phyloP scores from a whole-genome alignment of 2,888 invertebrate species.

The Eilema caniola region DNA sequence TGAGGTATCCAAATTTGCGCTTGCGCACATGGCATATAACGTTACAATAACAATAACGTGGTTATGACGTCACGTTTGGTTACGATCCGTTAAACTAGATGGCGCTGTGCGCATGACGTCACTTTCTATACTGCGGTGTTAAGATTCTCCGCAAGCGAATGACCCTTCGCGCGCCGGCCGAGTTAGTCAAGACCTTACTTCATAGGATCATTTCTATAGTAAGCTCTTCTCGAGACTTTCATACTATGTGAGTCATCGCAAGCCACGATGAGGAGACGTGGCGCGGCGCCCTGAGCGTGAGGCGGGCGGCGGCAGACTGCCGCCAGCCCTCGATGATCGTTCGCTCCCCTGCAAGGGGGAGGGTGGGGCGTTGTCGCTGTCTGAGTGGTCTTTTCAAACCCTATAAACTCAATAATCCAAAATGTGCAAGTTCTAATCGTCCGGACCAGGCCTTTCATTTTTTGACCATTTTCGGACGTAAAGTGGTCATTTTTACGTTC shows the following conservation, averaged over 20 bases:
- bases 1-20: no score
- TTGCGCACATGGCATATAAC: not conserved
- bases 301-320: slow-evolving; percentile 44
- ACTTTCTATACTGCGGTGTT: slow-evolving; percentile 27
- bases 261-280: slow-evolving; percentile 60
- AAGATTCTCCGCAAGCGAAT: slow-evolving; percentile 23
- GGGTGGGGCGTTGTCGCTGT: slow-evolving; percentile 40
- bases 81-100: slow-evolving; percentile 26
- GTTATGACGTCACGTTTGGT: not conserved
- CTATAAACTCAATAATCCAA: no score
- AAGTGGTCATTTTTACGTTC: no score
- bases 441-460: no score
- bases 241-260: slow-evolving; percentile 51
- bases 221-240: slow-evolving; percentile 60
- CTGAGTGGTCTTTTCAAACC: slow-evolving; percentile 40
- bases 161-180: slow-evolving; percentile 16
- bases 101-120: slow-evolving; percentile 25
- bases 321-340: slow-evolving; percentile 63
- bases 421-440: no score
- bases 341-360: slow-evolving; percentile 39
- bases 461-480: no score
- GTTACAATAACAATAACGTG: not conserved
- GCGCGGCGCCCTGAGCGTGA: slow-evolving; percentile 56
- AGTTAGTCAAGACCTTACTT: slow-evolving; percentile 50
- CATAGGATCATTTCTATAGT: slow-evolving; percentile 62